A percentile compares a stretch with the other conserved stretches of the same genome.
These are phyloP conservation scores for Pipra filicauda DNA, from an alignment of 2,113 vertebrate species.

Conservation along the genomic window DNA sequence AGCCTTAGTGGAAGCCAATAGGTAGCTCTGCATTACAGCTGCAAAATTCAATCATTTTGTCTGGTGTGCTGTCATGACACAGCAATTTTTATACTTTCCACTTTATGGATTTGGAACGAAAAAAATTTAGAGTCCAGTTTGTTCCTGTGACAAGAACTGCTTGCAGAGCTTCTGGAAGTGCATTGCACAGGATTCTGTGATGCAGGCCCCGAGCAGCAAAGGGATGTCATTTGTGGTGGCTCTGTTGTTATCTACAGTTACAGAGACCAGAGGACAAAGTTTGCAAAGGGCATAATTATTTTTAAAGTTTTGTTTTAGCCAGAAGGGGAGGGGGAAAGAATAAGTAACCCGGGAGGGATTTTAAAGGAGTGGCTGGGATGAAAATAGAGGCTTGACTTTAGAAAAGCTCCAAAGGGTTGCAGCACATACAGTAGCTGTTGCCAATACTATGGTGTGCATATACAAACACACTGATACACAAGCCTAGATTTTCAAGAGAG, in stretches of 20 bases:
- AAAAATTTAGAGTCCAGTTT: not conserved
- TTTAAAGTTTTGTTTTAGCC: not conserved
- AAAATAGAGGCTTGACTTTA: not conserved
- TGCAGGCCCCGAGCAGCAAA: conserved; percentile 42
- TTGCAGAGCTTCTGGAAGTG: not conserved
- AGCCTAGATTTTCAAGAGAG: not conserved
- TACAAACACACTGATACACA: not conserved
- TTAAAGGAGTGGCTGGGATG: not conserved
- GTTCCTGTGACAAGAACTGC: not conserved
- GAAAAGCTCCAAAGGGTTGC: not conserved
- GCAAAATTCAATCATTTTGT: not conserved
- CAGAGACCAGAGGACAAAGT: not conserved
- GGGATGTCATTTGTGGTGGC: conserved; percentile 1
- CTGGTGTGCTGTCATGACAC: not conserved
- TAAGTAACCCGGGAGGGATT: not conserved
- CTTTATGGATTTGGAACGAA: not conserved
- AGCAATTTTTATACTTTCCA: not conserved
- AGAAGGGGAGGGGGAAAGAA: not conserved
- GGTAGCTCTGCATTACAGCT: not conserved
- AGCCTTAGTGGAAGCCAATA: not conserved
- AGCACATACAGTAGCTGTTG: not conserved
- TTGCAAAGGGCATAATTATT: not conserved
- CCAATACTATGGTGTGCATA: not conserved
- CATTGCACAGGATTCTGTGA: conserved; percentile 5
- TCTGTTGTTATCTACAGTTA: conserved; percentile 32